Evolutionary conservation across 2,888 invertebrate species (phyloP).

Genomic region (Nasonovia ribisnigri): DNA sequence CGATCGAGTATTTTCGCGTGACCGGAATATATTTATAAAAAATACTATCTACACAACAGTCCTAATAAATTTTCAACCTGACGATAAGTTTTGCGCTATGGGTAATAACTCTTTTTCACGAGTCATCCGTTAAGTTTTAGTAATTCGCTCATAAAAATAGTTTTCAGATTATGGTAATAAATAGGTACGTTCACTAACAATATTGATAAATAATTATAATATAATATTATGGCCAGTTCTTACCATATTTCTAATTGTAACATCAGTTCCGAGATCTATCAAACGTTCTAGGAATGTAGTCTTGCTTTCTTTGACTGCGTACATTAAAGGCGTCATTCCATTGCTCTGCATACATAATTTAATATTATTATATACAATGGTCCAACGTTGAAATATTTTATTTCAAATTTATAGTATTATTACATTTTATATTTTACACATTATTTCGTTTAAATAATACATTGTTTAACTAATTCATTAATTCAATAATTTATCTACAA

Average conservation of each 20-base stretch:
- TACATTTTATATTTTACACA: background rate
- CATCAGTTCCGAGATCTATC: constrained; percentile 92
- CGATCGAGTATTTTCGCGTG: constrained; percentile 56
- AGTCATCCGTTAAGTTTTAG: constrained; percentile 9
- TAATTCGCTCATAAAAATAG: background rate
- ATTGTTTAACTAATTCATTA: background rate
- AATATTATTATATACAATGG: background rate
- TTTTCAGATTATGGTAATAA: background rate
- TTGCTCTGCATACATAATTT: constrained; percentile 77
- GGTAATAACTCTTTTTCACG: constrained; percentile 45
- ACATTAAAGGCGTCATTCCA: constrained; percentile 96
- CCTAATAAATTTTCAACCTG: constrained; percentile 50
- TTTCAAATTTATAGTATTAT: background rate
- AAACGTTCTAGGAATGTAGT: constrained; percentile 91
- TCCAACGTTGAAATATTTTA: background rate
- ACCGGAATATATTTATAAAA: constrained; percentile 52
- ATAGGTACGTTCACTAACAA: background rate
- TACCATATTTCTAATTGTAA: constrained; percentile 92
- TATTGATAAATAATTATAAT: background rate
- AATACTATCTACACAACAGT: constrained; percentile 21
- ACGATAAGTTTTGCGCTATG: constrained; percentile 22
- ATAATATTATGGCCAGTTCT: constrained; percentile 71
- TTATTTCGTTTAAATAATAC: background rate
- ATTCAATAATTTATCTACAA: background rate
- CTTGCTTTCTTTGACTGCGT: constrained; percentile 94